Conservation (phyloP, 1,140 invertebrate genomes). For the Neocloeon triangulifer region DNA sequence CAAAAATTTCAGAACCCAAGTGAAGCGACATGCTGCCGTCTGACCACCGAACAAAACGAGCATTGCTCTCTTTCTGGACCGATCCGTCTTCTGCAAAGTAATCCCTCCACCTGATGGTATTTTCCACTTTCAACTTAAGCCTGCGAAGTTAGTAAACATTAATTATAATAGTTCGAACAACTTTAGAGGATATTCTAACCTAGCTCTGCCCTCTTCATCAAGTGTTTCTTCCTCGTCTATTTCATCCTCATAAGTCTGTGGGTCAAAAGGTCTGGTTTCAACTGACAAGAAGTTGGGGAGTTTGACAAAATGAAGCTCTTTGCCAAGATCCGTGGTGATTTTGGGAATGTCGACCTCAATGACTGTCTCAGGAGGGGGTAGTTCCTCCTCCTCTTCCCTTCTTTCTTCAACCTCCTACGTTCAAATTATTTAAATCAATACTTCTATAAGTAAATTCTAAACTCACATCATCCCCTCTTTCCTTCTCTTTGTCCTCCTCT, state of each 20-base stretch:
- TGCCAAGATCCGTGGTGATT: constrained; percentile 76
- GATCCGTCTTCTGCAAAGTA: constrained; percentile 64
- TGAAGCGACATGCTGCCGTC: constrained; percentile 96
- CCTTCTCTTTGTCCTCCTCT: constrained; percentile 12
- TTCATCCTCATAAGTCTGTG: constrained; percentile 92
- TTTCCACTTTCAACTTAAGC: constrained; percentile 85
- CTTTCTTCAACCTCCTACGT: constrained; percentile 11
- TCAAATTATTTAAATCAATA: too few species aligned
- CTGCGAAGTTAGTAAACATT: constrained; percentile 16
- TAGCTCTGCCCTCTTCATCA: constrained; percentile 91
- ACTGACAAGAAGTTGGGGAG: constrained; percentile 82
- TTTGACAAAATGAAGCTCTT: constrained; percentile 86
- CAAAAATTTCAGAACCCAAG: constrained; percentile 92
- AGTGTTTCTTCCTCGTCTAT: constrained; percentile 96
- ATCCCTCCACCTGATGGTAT: constrained; percentile 92
- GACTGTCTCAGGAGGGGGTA: constrained; percentile 68
- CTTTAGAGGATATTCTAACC: constrained; percentile 17
- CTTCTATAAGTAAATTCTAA: too few species aligned
- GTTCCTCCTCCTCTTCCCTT: constrained; percentile 39
- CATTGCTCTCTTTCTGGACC: constrained; percentile 78
- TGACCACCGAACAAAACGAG: constrained; percentile 88
- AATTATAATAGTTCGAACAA: not conserved
- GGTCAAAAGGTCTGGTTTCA: constrained; percentile 83
- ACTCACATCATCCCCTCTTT: constrained; percentile 9
- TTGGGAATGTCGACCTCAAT: constrained; percentile 94